Evolutionary conservation across 92 coral and sea anemone species (phyloP), one percentile per base, ranked within the genome.

Genomic region (Actinernus sp.): DNA sequence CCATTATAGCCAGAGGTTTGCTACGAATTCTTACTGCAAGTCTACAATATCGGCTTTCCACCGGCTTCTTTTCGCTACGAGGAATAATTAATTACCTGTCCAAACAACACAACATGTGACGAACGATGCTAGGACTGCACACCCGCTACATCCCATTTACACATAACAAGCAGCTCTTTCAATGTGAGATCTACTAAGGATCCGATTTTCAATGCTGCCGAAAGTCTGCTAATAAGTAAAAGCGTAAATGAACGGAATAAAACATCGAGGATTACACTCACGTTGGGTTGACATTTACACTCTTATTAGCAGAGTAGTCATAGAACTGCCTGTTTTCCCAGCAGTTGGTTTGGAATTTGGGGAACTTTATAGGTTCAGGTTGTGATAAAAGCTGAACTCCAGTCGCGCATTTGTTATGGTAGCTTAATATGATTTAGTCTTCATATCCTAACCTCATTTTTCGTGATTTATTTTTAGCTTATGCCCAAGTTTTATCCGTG

Each of bases 51-150:
- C 75, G 39, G 36, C 24, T 68, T 68, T 41, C 71, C 23, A 51
- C 39, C 63, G 75, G 75, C 38, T 41, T 65, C 63, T 68, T 68
- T 54, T 59, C 73, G 39, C 75, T 43, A 38, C 61, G 38, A 53
- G 75, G 30, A 68, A 68, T 68, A 54, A 68, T 68, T 68, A 68
- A 68, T 68, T 61, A 68, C 36, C 75, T 68, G 75, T 68, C 75
- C 52, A 36, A 38, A 20, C 10, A 18, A 22, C 75, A 13, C 75
- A 26, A 53, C 75, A 26, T 68, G 63, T 24, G 54, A 49, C 75
- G 13, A 2, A 2, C 14, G 14, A 6, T 34, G 41, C 41, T 6
- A 6, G 41, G 8, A 14, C 41, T 34, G 8, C 41, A 14, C 41
- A 14, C 8, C 41, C 14, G 41, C 8, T 6, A 34, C 6, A 34